These are phyloP conservation scores for Meteorus sp. DNA, from an alignment of 1,140 invertebrate species.

Conservation along the genomic window DNA sequence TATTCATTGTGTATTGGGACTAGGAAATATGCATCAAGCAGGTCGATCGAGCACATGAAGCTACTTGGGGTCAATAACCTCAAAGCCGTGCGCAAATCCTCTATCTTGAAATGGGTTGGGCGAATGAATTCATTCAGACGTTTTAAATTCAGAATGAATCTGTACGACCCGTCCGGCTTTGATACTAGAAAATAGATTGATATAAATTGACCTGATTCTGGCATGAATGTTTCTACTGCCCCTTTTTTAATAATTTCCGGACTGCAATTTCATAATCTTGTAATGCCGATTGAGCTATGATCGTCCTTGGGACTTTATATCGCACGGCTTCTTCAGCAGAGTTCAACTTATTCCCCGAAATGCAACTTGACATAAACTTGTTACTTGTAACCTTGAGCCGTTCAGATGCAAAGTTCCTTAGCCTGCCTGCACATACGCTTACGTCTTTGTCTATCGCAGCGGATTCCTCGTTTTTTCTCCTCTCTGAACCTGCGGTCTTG, in stretches of 20 bases:
- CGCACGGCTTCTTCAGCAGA: constrained; percentile 16
- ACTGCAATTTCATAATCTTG: constrained; percentile 11
- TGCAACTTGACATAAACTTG: constrained; percentile 12
- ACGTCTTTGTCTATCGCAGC: neutral
- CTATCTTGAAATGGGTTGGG: constrained; percentile 18
- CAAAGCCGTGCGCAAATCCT: constrained; percentile 8
- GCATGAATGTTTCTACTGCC: constrained; percentile 13
- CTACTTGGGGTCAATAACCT: constrained; percentile 16
- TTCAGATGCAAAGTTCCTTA: constrained; percentile 8
- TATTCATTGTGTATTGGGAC: constrained; percentile 25
- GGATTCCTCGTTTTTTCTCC: neutral
- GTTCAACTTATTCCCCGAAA: constrained; percentile 27
- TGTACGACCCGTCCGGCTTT: constrained; percentile 16
- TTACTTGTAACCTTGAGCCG: constrained; percentile 20
- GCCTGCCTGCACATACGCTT: constrained; percentile 4
- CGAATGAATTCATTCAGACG: constrained; percentile 18
- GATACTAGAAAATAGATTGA: constrained; percentile 19
- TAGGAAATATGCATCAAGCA: constrained; percentile 24
- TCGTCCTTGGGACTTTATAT: neutral
- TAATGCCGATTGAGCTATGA: neutral
- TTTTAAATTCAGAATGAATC: constrained; percentile 18
- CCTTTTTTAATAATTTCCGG: constrained; percentile 6
- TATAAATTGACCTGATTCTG: constrained; percentile 12
- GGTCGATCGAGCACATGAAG: constrained; percentile 19
- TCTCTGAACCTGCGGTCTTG: neutral